phyloP scores from a whole-genome alignment of 2,797 vertebrate genomes.

The Eurystomus glaucurus region DNA sequence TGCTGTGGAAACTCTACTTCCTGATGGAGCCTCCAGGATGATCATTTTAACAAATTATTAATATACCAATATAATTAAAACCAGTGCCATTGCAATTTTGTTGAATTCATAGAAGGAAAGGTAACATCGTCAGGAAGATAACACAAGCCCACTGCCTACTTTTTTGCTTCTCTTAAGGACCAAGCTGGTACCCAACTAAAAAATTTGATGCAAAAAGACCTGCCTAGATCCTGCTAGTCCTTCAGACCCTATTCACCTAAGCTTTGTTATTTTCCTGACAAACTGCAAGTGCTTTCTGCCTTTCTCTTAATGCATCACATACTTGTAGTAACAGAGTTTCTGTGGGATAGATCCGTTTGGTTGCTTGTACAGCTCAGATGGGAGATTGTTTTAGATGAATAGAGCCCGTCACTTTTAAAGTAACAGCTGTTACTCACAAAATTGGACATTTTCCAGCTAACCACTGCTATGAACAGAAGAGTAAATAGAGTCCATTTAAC shows the following conservation, averaged over 20 bases:
- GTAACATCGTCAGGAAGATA: neutral
- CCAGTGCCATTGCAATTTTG: neutral
- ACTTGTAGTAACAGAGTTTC: neutral
- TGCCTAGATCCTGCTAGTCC: neutral
- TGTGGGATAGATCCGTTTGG: neutral
- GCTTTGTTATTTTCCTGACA: neutral
- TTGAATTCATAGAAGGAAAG: neutral
- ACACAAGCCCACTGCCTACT: neutral
- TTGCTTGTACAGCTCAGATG: neutral
- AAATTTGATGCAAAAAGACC: neutral
- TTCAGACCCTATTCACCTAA: neutral
- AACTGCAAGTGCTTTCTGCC: neutral
- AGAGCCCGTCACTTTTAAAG: constrained; percentile 57
- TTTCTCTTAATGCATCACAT: neutral
- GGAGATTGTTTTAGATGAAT: constrained; percentile 39
- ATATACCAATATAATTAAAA: neutral
- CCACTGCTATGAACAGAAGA: neutral
- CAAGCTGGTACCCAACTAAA: neutral
- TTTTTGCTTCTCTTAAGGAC: neutral
- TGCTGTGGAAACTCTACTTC: neutral
- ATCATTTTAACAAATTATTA: neutral
- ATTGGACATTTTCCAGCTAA: constrained; percentile 58
- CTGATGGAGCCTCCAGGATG: neutral
- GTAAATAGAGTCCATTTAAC: constrained; percentile 54
- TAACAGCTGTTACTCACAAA: constrained; percentile 62